A percentile compares a stretch with the other conserved stretches of the same genome.
Conservation (phyloP, 2,797 vertebrate species). For the Arrhamphus sclerolepis region DNA sequence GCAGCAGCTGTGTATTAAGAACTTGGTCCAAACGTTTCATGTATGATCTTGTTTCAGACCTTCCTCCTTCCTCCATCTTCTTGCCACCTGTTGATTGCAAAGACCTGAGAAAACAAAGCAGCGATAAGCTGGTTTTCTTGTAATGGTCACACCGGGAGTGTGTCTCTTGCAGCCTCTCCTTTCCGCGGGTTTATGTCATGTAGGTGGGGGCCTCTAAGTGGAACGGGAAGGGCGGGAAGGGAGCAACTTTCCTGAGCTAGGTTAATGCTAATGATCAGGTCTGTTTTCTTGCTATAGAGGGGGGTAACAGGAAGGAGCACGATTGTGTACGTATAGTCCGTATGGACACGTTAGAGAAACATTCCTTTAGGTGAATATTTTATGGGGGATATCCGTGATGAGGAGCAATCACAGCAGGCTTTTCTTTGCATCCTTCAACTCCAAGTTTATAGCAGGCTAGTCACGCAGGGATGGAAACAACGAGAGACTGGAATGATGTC, state of each 20-base stretch:
- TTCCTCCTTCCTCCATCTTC: slow-evolving; percentile 48
- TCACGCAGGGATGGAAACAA: background rate
- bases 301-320: slow-evolving; percentile 12
- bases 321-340: slow-evolving; percentile 10
- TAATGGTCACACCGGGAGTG: slow-evolving; percentile 51
- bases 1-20: slow-evolving; percentile 37
- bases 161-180: slow-evolving; percentile 51
- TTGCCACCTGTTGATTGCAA: slow-evolving; percentile 42
- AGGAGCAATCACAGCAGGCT: background rate
- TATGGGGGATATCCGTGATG: slow-evolving; percentile 37
- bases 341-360: slow-evolving; percentile 13
- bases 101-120: slow-evolving; percentile 70
- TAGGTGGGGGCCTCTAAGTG: slow-evolving; percentile 36
- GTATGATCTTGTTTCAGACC: slow-evolving; percentile 63
- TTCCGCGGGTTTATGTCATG: slow-evolving; percentile 62
- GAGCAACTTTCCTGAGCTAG: slow-evolving; percentile 15
- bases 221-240: slow-evolving; percentile 45
- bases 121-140: slow-evolving; percentile 35
- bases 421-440: slow-evolving; percentile 9
- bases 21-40: slow-evolving; percentile 59
- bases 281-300: slow-evolving; percentile 37
- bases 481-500: background rate
- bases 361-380: slow-evolving; percentile 10
- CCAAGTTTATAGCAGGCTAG: background rate
- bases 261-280: slow-evolving; percentile 47